Evolutionary conservation across 2,113 vertebrate species (phyloP), one percentile per base, ranked within the genome.

Genomic region (Tenrec ecaudatus): DNA sequence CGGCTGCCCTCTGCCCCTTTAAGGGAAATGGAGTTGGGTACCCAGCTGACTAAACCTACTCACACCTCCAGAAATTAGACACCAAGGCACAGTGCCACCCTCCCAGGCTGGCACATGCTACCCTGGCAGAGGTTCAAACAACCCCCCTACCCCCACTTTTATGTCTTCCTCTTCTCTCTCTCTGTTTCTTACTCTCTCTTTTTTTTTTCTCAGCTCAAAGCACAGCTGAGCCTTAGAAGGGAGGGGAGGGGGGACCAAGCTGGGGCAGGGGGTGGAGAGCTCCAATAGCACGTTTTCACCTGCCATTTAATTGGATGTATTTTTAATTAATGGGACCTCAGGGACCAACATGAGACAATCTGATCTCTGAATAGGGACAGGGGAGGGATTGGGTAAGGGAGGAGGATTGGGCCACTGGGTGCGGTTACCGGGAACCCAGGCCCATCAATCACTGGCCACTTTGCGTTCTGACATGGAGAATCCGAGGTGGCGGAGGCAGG

Each of bases 271-370:
- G 96, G 92, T 95, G 81, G 73, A 95, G 94, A 96, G 95, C 97
- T 43, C 96, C 25, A 96, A 94, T 97, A 95, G 98, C 98, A 97
- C 98, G 97, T 97, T 98, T 98, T 98, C 98, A 98, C 98, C 98
- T 98, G 98, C 98, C 98, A 98, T 98, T 98, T 98, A 98, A 98
- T 98, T 98, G 98, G 98, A 98, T 98, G 98, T 98, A 98, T 98
- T 98, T 98, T 98, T 98, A 98, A 98, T 98, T 98, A 98, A 98
- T 98, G 98, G 98, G 96, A 97, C 98, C 98, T 97, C 95, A 89
- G 98, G 98, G 98, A 98, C 97, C 97, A 82, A 97, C 97, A 97
- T 96, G 98, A 98, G 98, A 98, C 98, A 98, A 98, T 97, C 95
- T 94, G 98, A 97, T 96, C 98, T 97, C 98, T 98, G 98, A 98